These are phyloP conservation scores for Drosophila fungiperda DNA, from an alignment of 2,888 invertebrate species.

Conservation along the genomic window DNA sequence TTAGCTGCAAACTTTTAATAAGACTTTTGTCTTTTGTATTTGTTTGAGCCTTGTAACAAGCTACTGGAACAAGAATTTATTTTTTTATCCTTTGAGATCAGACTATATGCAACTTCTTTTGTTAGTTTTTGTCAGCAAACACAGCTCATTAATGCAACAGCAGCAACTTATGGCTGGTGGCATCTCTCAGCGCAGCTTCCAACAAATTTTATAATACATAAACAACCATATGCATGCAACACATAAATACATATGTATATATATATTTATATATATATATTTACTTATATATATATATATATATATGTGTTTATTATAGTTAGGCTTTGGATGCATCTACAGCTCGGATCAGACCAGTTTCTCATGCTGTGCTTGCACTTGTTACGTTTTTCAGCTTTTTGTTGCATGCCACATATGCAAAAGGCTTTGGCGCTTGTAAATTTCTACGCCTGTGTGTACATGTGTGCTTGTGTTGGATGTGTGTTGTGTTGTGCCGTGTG, in stretches of 20 bases:
- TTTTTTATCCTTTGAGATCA: background rate
- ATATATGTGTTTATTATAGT: slow-evolving; percentile 8
- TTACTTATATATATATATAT: slow-evolving; percentile 5
- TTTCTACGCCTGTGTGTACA: slow-evolving; percentile 46
- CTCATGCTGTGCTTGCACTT: slow-evolving; percentile 68
- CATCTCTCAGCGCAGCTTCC: slow-evolving; percentile 55
- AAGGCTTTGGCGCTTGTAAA: slow-evolving; percentile 74
- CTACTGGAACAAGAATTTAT: background rate
- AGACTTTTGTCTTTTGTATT: background rate
- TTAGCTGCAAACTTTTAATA: background rate
- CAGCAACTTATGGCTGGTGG: slow-evolving; percentile 52
- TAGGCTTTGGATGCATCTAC: slow-evolving; percentile 40
- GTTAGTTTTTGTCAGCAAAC: slow-evolving; percentile 1
- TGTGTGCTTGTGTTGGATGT: slow-evolving; percentile 20
- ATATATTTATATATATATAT: slow-evolving; percentile 17
- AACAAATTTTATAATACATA: slow-evolving; percentile 75
- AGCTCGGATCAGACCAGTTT: slow-evolving; percentile 67
- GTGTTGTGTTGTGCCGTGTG: slow-evolving; percentile 47
- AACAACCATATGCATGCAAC: slow-evolving; percentile 33
- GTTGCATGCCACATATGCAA: slow-evolving; percentile 79
- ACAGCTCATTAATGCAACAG: slow-evolving; percentile 50
- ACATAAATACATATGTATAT: slow-evolving; percentile 11
- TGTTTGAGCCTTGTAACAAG: background rate
- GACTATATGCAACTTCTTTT: too few species aligned
- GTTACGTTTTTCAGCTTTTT: slow-evolving; percentile 60